phyloP scores from a whole-genome alignment of 2,888 invertebrate species.

The Epinotia ramella region DNA sequence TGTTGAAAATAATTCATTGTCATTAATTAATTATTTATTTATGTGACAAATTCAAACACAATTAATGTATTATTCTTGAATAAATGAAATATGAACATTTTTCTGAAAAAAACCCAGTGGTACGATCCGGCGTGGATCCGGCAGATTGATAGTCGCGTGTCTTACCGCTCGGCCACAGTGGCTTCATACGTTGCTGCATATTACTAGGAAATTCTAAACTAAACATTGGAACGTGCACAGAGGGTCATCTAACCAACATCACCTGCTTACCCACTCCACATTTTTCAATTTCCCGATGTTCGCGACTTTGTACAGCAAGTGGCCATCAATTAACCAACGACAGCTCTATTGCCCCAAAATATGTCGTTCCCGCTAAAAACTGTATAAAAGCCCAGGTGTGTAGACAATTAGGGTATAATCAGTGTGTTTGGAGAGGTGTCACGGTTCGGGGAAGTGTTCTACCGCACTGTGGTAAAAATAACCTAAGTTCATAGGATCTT shows the following conservation, averaged over 20 bases:
- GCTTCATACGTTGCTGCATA: no score
- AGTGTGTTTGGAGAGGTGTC: slow-evolving; percentile 81
- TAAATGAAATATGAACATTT: no score
- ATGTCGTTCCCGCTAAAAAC: slow-evolving; percentile 74
- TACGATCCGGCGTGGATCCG: no score
- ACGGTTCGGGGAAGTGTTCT: slow-evolving; percentile 74
- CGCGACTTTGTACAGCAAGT: slow-evolving; percentile 66
- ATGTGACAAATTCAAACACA: no score
- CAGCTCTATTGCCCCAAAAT: slow-evolving; percentile 65
- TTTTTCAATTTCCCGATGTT: slow-evolving; percentile 55
- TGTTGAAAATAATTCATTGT: no score
- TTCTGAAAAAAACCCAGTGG: no score
- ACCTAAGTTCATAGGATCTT: neutral
- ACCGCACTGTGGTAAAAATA: neutral
- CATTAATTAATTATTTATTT: no score
- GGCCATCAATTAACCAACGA: slow-evolving; percentile 69
- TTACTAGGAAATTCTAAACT: neutral
- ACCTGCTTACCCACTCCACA: slow-evolving; percentile 38
- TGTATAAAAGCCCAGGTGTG: slow-evolving; percentile 80
- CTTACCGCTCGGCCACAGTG: no score
- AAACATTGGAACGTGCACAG: neutral
- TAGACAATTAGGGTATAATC: slow-evolving; percentile 82
- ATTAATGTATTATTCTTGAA: no score
- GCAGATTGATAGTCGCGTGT: no score
- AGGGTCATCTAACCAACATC: slow-evolving; percentile 2